Evolutionary conservation across 2,888 invertebrate species (phyloP).

Genomic region (Oscheius sp.): DNA sequence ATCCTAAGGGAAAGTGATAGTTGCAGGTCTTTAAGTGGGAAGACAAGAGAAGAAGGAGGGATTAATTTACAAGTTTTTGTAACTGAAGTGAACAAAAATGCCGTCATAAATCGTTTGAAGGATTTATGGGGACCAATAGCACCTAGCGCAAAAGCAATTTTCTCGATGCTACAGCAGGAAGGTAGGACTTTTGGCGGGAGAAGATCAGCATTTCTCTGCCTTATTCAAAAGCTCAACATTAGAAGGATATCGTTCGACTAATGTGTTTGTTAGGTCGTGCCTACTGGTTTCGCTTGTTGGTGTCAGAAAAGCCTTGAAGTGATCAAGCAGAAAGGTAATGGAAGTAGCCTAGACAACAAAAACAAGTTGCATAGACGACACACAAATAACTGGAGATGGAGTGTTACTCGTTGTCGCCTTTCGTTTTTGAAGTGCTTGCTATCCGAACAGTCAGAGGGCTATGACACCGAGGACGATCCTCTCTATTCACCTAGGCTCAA

Average conservation of each 20-base stretch:
- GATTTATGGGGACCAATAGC: no score
- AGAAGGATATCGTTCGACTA: slow-evolving; percentile 20
- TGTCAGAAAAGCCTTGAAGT: neutral
- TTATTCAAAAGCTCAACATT: slow-evolving; percentile 16
- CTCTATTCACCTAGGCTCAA: neutral
- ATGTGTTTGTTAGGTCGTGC: slow-evolving; percentile 15
- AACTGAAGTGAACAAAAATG: no score
- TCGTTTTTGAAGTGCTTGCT: slow-evolving; percentile 16
- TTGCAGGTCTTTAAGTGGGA: no score
- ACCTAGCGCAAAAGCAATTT: no score
- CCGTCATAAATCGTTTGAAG: no score
- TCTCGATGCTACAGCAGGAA: no score
- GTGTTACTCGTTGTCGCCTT: slow-evolving; percentile 26
- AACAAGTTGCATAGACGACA: slow-evolving; percentile 6
- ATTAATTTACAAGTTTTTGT: no score
- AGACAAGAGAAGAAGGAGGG: no score
- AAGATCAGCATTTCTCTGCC: neutral
- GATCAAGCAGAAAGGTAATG: neutral
- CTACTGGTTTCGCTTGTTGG: slow-evolving; percentile 3
- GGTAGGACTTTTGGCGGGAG: no score
- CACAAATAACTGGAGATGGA: neutral
- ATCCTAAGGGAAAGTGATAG: no score
- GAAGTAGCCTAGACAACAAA: neutral
- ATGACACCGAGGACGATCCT: slow-evolving; percentile 11
- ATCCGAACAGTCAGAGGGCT: neutral